phyloP scores from a whole-genome alignment of 2,797 vertebrate genomes.

The Lateolabrax maculatus region DNA sequence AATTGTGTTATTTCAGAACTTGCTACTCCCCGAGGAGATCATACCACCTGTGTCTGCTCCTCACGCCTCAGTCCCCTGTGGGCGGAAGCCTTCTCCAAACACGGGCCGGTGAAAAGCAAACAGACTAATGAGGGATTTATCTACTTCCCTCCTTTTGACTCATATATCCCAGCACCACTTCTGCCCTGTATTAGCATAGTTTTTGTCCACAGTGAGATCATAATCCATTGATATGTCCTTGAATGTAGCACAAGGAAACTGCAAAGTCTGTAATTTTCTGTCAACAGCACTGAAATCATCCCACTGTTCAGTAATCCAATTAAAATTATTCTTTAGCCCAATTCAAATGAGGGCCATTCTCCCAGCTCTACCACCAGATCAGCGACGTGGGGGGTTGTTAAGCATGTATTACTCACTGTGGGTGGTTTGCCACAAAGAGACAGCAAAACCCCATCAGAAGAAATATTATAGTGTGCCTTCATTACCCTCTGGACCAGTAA shows the following conservation, averaged over 20 bases:
- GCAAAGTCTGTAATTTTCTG: slow-evolving; percentile 63
- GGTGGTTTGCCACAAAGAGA: slow-evolving; percentile 71
- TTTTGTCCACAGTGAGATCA: slow-evolving; percentile 72
- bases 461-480: slow-evolving; percentile 65
- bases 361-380: slow-evolving; percentile 47
- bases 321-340: slow-evolving; percentile 72
- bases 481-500: slow-evolving; percentile 66
- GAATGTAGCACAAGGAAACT: slow-evolving; percentile 67
- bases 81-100: slow-evolving; percentile 76
- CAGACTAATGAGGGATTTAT: slow-evolving; percentile 80
- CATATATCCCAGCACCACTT: slow-evolving; percentile 56
- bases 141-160: slow-evolving; percentile 66
- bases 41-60: slow-evolving; percentile 68
- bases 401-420: slow-evolving; percentile 71
- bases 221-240: slow-evolving; percentile 81
- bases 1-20: slow-evolving; percentile 64
- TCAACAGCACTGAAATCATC: slow-evolving; percentile 61
- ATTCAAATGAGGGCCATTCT: slow-evolving; percentile 63
- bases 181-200: slow-evolving; percentile 75
- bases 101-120: slow-evolving; percentile 73
- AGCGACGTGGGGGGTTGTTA: slow-evolving; percentile 70
- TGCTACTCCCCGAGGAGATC: slow-evolving; percentile 62
- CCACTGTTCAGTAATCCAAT: slow-evolving; percentile 78
- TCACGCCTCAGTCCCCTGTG: slow-evolving; percentile 61
- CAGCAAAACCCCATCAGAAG: slow-evolving; percentile 60